These are phyloP conservation scores for Dallia pectoralis DNA, from an alignment of 2,797 vertebrate species.

Conservation along the genomic window DNA sequence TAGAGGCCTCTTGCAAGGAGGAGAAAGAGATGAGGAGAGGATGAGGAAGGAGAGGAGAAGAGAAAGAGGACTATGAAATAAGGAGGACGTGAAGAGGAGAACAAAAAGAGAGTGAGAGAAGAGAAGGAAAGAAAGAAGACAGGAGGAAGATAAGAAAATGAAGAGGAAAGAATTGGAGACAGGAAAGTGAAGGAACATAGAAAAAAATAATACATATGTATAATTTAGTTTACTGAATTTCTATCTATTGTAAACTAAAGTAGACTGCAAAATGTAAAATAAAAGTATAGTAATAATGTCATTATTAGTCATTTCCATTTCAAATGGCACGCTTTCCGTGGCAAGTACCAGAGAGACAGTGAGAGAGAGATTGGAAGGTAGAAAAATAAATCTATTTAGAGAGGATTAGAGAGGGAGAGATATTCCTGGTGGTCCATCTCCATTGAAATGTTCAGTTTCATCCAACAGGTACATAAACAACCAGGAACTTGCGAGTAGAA, in stretches of 20 bases:
- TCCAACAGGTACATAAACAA: not conserved
- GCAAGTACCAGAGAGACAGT: not conserved
- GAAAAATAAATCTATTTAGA: not conserved
- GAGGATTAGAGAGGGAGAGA: too few relatives aligned
- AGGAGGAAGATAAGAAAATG: not conserved
- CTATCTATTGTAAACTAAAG: not conserved
- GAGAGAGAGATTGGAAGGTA: not conserved
- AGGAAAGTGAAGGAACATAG: not conserved
- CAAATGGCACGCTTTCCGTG: not conserved
- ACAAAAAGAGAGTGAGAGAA: slow-evolving; percentile 2
- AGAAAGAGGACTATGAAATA: too few relatives aligned
- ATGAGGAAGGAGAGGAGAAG: not conserved
- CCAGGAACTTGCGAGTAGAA: too few relatives aligned
- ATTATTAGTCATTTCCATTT: not conserved
- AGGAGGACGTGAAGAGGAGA: not conserved
- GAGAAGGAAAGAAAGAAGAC: not conserved
- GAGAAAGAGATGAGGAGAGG: not conserved
- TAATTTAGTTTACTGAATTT: not conserved
- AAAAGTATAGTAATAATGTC: not conserved
- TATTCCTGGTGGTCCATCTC: not conserved
- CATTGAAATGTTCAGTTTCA: not conserved
- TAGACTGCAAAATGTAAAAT: not conserved
- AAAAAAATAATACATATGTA: not conserved
- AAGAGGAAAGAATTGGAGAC: not conserved
- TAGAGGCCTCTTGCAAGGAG: slow-evolving; percentile 17